Conservation (phyloP, 2,888 invertebrate species). For the Xylota sylvarum region DNA sequence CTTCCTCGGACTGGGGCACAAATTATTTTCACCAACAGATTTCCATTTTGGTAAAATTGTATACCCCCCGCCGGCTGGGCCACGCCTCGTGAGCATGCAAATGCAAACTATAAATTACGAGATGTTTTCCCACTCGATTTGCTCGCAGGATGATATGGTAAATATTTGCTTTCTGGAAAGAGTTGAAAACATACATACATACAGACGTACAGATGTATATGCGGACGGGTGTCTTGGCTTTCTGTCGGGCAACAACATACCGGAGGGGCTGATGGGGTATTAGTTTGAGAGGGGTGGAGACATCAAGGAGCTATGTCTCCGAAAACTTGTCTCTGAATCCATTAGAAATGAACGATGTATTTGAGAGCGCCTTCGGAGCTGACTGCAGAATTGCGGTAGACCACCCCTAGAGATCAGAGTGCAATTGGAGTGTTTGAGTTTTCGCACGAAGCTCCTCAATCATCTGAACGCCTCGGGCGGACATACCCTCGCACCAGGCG, state of each 20-base stretch:
- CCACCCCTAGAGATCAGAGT: constrained; percentile 66
- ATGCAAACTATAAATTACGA: constrained; percentile 77
- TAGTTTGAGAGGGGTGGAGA: constrained; percentile 6
- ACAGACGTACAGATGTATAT: constrained; percentile 6
- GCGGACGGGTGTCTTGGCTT: constrained; percentile 31
- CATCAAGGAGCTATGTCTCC: constrained; percentile 55
- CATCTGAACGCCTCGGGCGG: constrained; percentile 70
- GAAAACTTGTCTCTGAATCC: constrained; percentile 62
- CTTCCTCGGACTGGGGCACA: constrained; percentile 44
- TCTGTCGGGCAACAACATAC: constrained; percentile 28
- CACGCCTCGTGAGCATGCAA: constrained; percentile 42
- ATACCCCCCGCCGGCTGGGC: background rate
- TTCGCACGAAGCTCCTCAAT: constrained; percentile 73
- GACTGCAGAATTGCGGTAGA: constrained; percentile 60
- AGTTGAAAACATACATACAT: constrained; percentile 63
- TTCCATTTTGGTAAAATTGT: constrained; percentile 47
- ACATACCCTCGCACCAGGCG: constrained; percentile 41
- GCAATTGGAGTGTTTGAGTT: constrained; percentile 72
- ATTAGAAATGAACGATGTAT: constrained; percentile 66
- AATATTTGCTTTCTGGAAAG: constrained; percentile 66
- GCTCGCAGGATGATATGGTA: constrained; percentile 68
- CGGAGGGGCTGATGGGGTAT: constrained; percentile 1
- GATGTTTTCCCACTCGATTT: constrained; percentile 75
- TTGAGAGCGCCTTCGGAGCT: constrained; percentile 36
- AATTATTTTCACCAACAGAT: constrained; percentile 67